Evolutionary conservation across 2,888 invertebrate species (phyloP).

Genomic region (Teleogryllus oceanicus): DNA sequence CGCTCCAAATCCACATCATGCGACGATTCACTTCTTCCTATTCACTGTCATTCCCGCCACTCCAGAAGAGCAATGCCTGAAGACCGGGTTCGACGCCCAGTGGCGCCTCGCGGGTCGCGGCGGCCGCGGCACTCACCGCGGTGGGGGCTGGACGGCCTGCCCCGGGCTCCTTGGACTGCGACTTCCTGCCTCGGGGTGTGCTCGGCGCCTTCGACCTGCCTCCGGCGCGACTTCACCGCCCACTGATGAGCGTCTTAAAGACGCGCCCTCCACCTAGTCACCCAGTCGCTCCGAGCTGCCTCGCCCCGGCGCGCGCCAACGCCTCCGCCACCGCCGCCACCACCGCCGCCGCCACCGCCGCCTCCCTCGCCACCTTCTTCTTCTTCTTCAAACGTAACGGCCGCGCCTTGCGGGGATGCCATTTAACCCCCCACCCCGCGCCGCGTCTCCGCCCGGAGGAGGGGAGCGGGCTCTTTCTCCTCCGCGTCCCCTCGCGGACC

Average conservation of each 20-base stretch:
- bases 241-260: not conserved
- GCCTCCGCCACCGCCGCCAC: not conserved
- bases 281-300: not conserved
- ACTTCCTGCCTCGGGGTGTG: not conserved
- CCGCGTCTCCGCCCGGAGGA: not conserved
- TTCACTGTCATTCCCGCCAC: too few species aligned
- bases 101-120: too few species aligned
- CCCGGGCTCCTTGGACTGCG: not conserved
- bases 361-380: not conserved
- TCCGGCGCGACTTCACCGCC: not conserved
- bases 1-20: too few species aligned
- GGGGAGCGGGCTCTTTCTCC: not conserved
- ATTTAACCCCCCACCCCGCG: constrained; percentile 24
- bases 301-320: not conserved
- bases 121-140: not conserved
- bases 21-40: too few species aligned
- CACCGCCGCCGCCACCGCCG: not conserved
- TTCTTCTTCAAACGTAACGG: constrained; percentile 20
- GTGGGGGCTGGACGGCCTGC: not conserved
- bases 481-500: not conserved
- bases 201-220: not conserved
- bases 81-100: too few species aligned
- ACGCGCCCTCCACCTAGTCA: not conserved
- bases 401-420: constrained; percentile 21
- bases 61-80: too few species aligned